A percentile compares a stretch with the other conserved stretches of the same genome.
Evolutionary conservation across 2,888 invertebrate genomes (phyloP).

Genomic region (Dichetophora obliterata): DNA sequence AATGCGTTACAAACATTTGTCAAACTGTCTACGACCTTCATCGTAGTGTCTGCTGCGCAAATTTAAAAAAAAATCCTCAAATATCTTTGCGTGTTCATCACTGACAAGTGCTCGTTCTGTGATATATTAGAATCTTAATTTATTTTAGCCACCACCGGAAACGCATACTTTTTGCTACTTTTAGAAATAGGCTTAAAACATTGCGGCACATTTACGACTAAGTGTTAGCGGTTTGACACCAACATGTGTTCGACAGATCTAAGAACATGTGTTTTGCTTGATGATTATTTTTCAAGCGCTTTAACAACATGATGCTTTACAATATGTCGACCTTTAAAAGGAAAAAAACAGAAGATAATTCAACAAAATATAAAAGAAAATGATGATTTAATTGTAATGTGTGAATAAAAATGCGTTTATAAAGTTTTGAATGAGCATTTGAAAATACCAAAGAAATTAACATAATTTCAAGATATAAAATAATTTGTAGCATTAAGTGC

Average conservation of each 20-base stretch:
- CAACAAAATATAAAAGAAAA: not conserved
- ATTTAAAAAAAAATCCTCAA: too few species aligned
- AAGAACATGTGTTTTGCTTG: not conserved
- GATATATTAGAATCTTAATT: not conserved
- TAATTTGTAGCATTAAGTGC: not conserved
- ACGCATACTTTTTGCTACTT: constrained; percentile 21
- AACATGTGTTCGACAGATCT: constrained; percentile 1
- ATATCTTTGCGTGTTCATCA: too few species aligned
- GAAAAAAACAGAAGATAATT: not conserved
- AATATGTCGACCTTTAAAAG: too few species aligned
- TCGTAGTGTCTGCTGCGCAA: too few species aligned
- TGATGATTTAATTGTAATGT: not conserved
- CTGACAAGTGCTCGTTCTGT: too few species aligned
- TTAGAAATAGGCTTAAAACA: not conserved
- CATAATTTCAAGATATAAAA: not conserved
- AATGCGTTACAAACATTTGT: too few species aligned
- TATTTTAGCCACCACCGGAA: constrained; percentile 17
- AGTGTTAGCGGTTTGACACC: not conserved
- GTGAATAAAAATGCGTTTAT: not conserved
- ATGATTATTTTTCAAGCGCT: too few species aligned
- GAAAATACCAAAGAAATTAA: not conserved
- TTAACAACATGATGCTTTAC: too few species aligned
- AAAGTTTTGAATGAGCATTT: not conserved
- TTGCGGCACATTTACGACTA: not conserved
- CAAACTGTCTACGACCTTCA: too few species aligned